Evolutionary conservation across 2,888 invertebrate species (phyloP).

Genomic region (Metallyticus violacea): DNA sequence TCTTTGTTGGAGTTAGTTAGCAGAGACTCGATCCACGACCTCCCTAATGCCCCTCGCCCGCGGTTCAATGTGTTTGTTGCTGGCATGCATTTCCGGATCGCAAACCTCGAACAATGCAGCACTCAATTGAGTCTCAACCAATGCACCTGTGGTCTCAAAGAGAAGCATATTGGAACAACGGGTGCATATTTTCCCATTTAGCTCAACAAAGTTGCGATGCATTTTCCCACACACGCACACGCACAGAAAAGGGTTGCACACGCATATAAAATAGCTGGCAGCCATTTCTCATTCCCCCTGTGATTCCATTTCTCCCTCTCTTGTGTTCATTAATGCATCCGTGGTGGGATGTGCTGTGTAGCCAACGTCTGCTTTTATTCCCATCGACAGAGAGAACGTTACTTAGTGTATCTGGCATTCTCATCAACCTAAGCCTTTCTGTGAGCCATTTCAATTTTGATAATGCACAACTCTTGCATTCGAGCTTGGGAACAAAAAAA

Average conservation of each 20-base stretch:
- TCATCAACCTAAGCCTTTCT: neutral
- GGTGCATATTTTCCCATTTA: neutral
- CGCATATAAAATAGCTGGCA: conserved; percentile 3
- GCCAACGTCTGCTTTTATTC: neutral
- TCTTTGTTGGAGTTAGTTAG: neutral
- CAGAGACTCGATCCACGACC: neutral
- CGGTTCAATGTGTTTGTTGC: neutral
- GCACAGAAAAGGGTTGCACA: neutral
- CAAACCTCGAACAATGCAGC: neutral
- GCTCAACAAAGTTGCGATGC: neutral
- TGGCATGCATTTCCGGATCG: neutral
- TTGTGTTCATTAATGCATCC: conserved; percentile 11
- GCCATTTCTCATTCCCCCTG: neutral
- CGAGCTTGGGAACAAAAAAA: neutral
- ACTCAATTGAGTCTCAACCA: neutral
- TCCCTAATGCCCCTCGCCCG: neutral
- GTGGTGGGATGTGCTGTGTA: neutral
- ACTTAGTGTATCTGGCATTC: neutral
- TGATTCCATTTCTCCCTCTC: neutral
- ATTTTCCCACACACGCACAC: neutral
- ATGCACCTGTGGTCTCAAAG: neutral
- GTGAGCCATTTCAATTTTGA: neutral
- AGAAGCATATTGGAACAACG: neutral
- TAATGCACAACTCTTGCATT: conserved; percentile 1
- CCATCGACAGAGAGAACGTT: neutral